phyloP scores from a whole-genome alignment of 1,140 invertebrate genomes.

The Caenorhabditis inopinata region DNA sequence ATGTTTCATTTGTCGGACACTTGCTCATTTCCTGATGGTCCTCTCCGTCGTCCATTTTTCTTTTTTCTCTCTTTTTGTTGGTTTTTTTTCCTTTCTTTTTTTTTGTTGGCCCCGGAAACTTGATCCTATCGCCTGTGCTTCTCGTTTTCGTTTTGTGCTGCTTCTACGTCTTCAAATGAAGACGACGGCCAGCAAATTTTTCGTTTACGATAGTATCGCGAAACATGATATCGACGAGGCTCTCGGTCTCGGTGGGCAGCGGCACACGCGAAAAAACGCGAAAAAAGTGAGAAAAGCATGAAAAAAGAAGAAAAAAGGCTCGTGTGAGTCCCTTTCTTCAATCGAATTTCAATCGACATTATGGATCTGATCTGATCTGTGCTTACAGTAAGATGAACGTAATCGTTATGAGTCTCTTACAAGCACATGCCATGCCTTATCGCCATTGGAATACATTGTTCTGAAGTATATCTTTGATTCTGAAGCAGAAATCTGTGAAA shows the following conservation, averaged over 20 bases:
- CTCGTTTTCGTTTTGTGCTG: slow-evolving; percentile 16
- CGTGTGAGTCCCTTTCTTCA: background rate
- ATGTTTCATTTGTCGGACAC: slow-evolving; percentile 30
- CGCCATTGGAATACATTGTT: too few species aligned
- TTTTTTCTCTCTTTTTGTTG: slow-evolving; percentile 24
- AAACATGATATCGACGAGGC: slow-evolving; percentile 30
- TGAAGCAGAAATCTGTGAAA: too few species aligned
- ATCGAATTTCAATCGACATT: too few species aligned
- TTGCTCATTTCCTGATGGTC: slow-evolving; percentile 28
- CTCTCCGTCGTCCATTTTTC: slow-evolving; percentile 18
- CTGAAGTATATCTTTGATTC: too few species aligned
- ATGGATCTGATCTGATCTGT: too few species aligned
- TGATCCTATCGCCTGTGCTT: slow-evolving; percentile 12
- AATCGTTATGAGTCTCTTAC: too few species aligned
- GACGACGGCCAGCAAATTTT: slow-evolving; percentile 9
- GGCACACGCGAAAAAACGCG: background rate
- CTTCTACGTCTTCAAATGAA: slow-evolving; percentile 15
- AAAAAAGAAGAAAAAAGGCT: slow-evolving; percentile 6
- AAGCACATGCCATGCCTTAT: too few species aligned
- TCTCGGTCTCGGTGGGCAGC: slow-evolving; percentile 19
- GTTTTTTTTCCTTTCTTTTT: background rate
- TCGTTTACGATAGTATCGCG: slow-evolving; percentile 32
- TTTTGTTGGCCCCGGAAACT: background rate
- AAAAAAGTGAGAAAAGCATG: slow-evolving; percentile 30
- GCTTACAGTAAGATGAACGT: too few species aligned